Conservation (phyloP, 2,888 invertebrate species). For the Zygothrica quintamaculata region DNA sequence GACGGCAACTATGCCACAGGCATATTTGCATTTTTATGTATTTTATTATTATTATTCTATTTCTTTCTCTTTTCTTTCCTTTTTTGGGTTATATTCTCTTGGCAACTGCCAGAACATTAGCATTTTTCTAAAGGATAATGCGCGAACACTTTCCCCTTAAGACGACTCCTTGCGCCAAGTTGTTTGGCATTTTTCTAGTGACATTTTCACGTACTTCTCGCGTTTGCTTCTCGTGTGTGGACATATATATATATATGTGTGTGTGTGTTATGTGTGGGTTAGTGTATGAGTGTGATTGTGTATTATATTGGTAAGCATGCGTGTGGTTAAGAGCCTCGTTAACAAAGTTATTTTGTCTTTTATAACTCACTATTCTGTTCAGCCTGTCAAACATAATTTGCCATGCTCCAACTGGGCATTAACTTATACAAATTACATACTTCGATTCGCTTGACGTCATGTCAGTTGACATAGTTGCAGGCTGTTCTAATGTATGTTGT, state of each 20-base stretch:
- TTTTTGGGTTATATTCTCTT: slow-evolving; percentile 58
- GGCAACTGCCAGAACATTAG: slow-evolving; percentile 61
- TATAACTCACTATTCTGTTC: slow-evolving; percentile 66
- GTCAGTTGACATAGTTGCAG: slow-evolving; percentile 53
- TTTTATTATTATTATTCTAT: slow-evolving; percentile 31
- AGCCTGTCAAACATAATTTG: slow-evolving; percentile 72
- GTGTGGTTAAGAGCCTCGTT: slow-evolving; percentile 75
- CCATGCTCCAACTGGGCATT: slow-evolving; percentile 65
- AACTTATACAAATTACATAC: slow-evolving; percentile 63
- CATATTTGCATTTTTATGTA: slow-evolving; percentile 75
- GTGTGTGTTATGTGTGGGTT: slow-evolving; percentile 18
- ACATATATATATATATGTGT: slow-evolving; percentile 18
- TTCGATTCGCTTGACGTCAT: slow-evolving; percentile 66
- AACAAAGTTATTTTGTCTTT: slow-evolving; percentile 81
- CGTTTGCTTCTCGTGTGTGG: slow-evolving; percentile 32
- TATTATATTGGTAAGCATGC: slow-evolving; percentile 37
- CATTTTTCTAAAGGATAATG: slow-evolving; percentile 71
- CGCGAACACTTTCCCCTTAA: slow-evolving; percentile 18
- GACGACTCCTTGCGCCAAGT: slow-evolving; percentile 16
- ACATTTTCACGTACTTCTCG: slow-evolving; percentile 60
- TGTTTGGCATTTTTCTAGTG: slow-evolving; percentile 64
- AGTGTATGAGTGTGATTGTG: slow-evolving; percentile 6
- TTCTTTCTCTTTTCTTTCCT: slow-evolving; percentile 10
- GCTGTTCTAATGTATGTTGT: not conserved
- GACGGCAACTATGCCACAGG: slow-evolving; percentile 68